Percentiles rank a stretch among this genome's conserved stretches.
Evolutionary conservation across 2,888 invertebrate species (phyloP).

Genomic region (Conus canariensis): DNA sequence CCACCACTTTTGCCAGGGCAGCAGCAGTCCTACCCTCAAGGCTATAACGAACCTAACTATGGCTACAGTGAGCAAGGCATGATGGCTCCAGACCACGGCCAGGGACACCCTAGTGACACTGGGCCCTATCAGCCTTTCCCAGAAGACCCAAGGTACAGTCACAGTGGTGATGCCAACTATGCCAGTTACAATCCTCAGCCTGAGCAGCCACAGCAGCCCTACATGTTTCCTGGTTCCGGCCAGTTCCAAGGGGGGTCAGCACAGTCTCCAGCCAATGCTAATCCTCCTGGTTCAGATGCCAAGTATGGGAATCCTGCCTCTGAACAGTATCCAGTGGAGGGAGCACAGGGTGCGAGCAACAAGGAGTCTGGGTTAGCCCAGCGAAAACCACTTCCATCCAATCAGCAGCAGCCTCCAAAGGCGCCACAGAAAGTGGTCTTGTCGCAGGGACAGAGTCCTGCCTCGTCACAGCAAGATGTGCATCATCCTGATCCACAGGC

Average conservation of each 20-base stretch:
- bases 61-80: conserved; percentile 5
- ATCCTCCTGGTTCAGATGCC: neutral
- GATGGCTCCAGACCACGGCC: neutral
- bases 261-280: neutral
- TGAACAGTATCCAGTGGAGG: neutral
- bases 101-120: neutral
- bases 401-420: conserved; percentile 4
- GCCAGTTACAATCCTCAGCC: neutral
- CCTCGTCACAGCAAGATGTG: neutral
- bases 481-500: neutral
- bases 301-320: neutral
- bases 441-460: neutral
- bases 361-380: conserved; percentile 8
- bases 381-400: neutral
- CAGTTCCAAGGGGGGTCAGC: neutral
- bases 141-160: neutral
- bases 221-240: neutral
- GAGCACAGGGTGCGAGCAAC: neutral
- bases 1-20: neutral
- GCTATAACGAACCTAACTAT: neutral
- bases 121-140: neutral
- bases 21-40: conserved; percentile 26
- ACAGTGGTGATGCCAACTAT: neutral
- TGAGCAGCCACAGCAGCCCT: neutral
- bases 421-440: neutral